Evolutionary conservation across 2,888 invertebrate genomes (phyloP), one percentile per base, ranked within the genome.

Genomic region (Myathropa florea): DNA sequence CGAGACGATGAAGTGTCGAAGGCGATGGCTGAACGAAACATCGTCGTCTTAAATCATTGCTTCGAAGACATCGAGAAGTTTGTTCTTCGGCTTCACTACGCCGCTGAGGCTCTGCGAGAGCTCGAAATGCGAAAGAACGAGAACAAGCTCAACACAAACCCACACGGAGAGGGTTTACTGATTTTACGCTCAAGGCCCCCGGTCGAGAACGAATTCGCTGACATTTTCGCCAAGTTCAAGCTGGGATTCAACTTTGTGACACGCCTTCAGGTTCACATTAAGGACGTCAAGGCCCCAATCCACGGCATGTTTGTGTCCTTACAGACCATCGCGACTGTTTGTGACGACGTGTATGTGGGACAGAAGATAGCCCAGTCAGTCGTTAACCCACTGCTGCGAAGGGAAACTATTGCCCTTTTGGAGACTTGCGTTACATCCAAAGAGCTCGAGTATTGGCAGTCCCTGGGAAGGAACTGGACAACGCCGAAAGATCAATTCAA

Each of bases 11-110:
- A 60, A 91, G 93, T 89, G 4, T 90, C 90, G 0, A 98, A 91
- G 95, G 97, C 92, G 95, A 97, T 28, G 95, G 97, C 98, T 91
- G 98, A 98, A 92, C 95, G 97, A 88, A 98, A 99, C 93, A 98
- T 99, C 88, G 96, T 97, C 71, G 97, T 99, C 90, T 93, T 99
- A 83, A 98, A 98, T 92, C 97, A 97, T 90, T 99, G 99, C 93
- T 99, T 99, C 93, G 99, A 99, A 93, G 99, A 99, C 93, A 99
- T 99, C 90, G 99, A 99, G 93, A 97, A 98, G 92, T 99, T 99
- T 93, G 98, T 99, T 86, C 98, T 98, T 1, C 94, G 99, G 84
- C 94, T 99, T 63, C 99, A 99, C 91, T 98, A 98, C 92, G 98
- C 98, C 1, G 98, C 98, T 0, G 97, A 99, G 10, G 98, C 99